Base-by-base conservation (phyloP, 1,140 invertebrate species). In the Lordiphosa stackelbergi region DNA sequence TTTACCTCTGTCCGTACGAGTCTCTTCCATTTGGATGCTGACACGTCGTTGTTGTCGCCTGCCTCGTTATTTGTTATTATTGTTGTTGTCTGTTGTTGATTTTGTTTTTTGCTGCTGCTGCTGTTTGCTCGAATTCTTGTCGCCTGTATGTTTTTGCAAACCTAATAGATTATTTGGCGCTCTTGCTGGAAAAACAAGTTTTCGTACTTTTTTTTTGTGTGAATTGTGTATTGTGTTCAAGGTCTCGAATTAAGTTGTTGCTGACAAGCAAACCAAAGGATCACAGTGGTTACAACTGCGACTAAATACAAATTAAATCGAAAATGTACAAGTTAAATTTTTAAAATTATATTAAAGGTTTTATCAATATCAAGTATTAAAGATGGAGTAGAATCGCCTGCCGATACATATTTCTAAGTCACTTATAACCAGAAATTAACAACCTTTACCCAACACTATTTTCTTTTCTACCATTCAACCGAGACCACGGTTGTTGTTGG, bases 121-220 rank as follows among this genome's bases (percentile, higher is more conserved):
- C 34, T 11, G 10, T 34, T 49, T 8, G 19, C 52, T 42, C 56
- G 22, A 24, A 24, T 41, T 51, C 46, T 48, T 36, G 45, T 38
- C 43, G 19, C 46, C 61, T 62, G 49, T 63, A n/a, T 77, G 40
- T 69, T 61, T 51, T 72, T 42, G 22, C 58, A 73, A 69, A 79
- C 53, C 61, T 59, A 60, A 74, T 79, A 79, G 61, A 79, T 79
- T 79, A 71, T 74, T 68, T 79, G 56, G 51, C 58, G 56, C 60
- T 68, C 5, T 63, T 73, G 45, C 58, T 61, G 31, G 38, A 37
- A 51, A 60, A 78, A 69, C 52, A 64, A 61, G 41, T 66, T 63
- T 48, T 35, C 12, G 16, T 24, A 48, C n/a, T 36, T 57, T 36
- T 53, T 48, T 48, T 45, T 42, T 4, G 37, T 28, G n/a, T n/a